These are phyloP conservation scores for Platyura marginata DNA, from an alignment of 1,140 invertebrate genomes.

Conservation along the genomic window DNA sequence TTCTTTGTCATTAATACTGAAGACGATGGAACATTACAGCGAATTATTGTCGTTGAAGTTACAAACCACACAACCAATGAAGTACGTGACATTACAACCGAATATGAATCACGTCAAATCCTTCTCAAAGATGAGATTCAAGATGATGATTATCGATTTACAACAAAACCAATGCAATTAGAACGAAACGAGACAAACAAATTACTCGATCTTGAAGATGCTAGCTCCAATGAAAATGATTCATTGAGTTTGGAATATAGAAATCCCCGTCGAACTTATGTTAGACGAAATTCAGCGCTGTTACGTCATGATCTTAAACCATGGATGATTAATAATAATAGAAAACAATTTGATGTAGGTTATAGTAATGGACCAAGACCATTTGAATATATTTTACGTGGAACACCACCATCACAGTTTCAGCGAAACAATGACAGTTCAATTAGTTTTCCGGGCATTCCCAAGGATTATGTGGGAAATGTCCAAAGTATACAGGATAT, in stretches of 20 bases:
- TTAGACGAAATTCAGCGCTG: not conserved
- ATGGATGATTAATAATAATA: not conserved
- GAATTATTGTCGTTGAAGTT: not conserved
- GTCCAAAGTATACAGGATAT: conserved; percentile 4
- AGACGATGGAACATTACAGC: not conserved
- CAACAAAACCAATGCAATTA: not conserved
- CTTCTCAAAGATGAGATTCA: too few species aligned
- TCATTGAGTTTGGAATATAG: too few species aligned
- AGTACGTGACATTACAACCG: not conserved
- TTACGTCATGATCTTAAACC: not conserved
- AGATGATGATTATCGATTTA: not conserved
- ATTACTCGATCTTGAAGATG: too few species aligned
- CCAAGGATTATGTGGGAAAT: not conserved
- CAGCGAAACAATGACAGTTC: not conserved
- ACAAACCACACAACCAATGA: not conserved
- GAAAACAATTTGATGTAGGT: not conserved
- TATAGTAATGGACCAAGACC: not conserved
- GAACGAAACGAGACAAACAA: not conserved
- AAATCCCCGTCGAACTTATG: not conserved
- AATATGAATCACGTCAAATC: not conserved
- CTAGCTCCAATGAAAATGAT: too few species aligned
- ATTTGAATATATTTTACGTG: not conserved
- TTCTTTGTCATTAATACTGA: not conserved
- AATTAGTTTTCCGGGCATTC: not conserved
- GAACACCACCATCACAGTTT: not conserved